These are phyloP conservation scores for Euphydryas editha DNA, from an alignment of 2,888 invertebrate genomes.

Conservation along the genomic window DNA sequence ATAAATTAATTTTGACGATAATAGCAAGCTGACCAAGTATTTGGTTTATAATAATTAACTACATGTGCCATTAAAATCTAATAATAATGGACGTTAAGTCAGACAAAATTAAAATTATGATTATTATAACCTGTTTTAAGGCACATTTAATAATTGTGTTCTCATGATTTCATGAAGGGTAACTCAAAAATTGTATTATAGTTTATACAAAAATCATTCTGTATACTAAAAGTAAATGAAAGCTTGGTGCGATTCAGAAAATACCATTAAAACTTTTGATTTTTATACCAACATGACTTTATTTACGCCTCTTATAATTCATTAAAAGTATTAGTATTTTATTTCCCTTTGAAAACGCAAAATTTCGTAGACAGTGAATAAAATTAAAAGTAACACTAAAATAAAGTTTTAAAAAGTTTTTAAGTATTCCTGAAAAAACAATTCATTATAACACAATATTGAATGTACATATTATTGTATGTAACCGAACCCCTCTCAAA, in stretches of 20 bases:
- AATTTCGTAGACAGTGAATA: constrained; percentile 1
- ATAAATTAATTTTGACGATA: constrained; percentile 42
- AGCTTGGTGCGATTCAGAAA: constrained; percentile 84
- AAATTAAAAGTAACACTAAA: neutral
- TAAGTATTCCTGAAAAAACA: too few relatives aligned
- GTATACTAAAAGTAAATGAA: constrained; percentile 84
- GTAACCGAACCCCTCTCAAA: too few relatives aligned
- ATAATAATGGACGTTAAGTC: constrained; percentile 68
- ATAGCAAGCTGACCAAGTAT: constrained; percentile 46
- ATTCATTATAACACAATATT: too few relatives aligned
- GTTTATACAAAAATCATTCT: constrained; percentile 81
- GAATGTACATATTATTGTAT: too few relatives aligned
- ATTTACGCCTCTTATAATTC: constrained; percentile 46
- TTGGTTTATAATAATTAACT: constrained; percentile 50
- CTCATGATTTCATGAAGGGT: constrained; percentile 63
- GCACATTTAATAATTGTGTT: constrained; percentile 69
- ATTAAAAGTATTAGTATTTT: neutral
- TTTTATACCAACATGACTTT: constrained; percentile 81
- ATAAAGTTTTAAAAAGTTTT: too few relatives aligned
- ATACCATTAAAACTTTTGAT: constrained; percentile 84
- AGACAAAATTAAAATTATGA: constrained; percentile 76
- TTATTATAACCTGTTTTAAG: constrained; percentile 67
- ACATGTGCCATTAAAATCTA: constrained; percentile 71
- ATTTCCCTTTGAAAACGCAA: neutral
- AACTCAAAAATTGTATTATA: constrained; percentile 75